Conservation (phyloP, 2,888 invertebrate genomes). For the Phasia obesa region DNA sequence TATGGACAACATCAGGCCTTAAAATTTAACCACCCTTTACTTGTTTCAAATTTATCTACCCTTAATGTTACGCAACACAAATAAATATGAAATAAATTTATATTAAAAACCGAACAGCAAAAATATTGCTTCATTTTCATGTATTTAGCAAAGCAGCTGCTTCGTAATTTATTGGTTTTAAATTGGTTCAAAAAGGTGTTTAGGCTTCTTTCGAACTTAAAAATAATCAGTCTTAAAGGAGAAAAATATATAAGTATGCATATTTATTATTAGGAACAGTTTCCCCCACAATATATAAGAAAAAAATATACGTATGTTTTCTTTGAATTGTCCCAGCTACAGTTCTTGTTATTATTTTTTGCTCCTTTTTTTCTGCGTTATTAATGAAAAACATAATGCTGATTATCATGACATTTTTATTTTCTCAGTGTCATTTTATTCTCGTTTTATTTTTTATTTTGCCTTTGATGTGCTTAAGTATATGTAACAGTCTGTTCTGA, state of each 20-base stretch:
- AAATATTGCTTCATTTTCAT: too few species aligned
- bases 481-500: not conserved
- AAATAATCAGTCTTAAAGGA: not conserved
- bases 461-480: conserved; percentile 12
- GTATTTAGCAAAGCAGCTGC: too few species aligned
- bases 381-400: conserved; percentile 62
- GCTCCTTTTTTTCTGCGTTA: conserved; percentile 10
- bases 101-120: too few species aligned
- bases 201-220: too few species aligned
- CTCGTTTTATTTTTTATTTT: conserved; percentile 32
- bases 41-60: too few species aligned
- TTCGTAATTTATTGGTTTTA: too few species aligned
- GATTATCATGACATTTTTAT: conserved; percentile 66
- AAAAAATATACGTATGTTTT: not conserved
- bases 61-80: too few species aligned
- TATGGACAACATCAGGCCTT: too few species aligned
- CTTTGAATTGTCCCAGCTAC: not conserved
- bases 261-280: not conserved
- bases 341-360: conserved; percentile 1
- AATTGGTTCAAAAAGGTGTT: too few species aligned
- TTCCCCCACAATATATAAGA: not conserved
- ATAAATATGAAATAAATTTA: too few species aligned
- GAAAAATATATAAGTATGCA: too few species aligned
- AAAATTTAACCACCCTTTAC: too few species aligned
- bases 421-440: conserved; percentile 61